Conservation (phyloP, 2,797 vertebrate genomes). For the Hapalemur alaotrensis region DNA sequence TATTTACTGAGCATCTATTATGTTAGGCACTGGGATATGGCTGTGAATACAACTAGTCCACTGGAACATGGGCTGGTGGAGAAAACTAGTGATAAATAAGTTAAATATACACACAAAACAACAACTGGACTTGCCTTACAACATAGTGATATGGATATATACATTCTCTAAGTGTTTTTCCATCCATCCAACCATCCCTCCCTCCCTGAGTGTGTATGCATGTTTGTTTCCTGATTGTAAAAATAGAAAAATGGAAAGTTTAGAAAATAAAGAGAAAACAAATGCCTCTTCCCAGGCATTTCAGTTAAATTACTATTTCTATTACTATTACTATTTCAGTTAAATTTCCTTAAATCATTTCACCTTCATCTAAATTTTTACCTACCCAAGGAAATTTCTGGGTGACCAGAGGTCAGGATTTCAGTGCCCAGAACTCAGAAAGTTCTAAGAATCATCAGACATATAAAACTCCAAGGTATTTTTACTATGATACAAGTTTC, state of each 20-base stretch:
- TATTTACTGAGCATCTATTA: not conserved
- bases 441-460: not conserved
- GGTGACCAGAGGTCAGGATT: not conserved
- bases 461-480: not conserved
- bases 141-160: accelerated
- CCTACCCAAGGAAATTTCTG: not conserved
- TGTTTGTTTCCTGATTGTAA: not conserved
- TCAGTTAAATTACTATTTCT: too few relatives aligned
- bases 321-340: not conserved
- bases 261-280: not conserved
- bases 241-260: not conserved
- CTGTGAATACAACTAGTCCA: not conserved
- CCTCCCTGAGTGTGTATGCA: not conserved
- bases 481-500: not conserved
- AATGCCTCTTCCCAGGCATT: not conserved
- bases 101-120: not conserved
- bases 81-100: not conserved
- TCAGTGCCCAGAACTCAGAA: not conserved
- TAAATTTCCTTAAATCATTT: not conserved
- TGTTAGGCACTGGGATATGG: not conserved
- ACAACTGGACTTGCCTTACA: not conserved
- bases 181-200: too few relatives aligned
- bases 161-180: not conserved
- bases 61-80: not conserved
- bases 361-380: not conserved